These are phyloP conservation scores for Archilochus colubris DNA, from an alignment of 2,113 vertebrate species.

Conservation along the genomic window DNA sequence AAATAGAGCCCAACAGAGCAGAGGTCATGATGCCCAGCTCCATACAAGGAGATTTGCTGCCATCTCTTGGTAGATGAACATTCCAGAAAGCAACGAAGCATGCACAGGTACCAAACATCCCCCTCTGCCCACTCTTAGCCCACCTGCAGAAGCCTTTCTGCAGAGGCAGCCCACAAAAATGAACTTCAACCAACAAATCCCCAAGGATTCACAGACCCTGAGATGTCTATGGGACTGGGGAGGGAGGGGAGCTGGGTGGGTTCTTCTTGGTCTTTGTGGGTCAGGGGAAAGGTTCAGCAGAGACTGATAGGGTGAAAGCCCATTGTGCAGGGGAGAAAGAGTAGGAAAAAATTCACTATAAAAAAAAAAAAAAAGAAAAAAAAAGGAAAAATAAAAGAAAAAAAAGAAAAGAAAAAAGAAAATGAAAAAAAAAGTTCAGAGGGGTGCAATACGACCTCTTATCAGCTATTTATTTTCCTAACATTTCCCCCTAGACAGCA, in stretches of 20 bases:
- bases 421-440: fast-evolving
- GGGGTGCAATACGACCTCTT: background rate
- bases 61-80: slow-evolving; percentile 46
- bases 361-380: too few relatives aligned
- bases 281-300: too few relatives aligned
- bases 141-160: background rate
- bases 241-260: background rate
- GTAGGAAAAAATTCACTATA: background rate
- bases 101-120: fast-evolving
- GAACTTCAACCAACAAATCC: fast-evolving
- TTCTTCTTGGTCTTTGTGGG: background rate
- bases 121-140: background rate
- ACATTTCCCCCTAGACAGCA: fast-evolving
- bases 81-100: background rate
- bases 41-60: slow-evolving; percentile 34
- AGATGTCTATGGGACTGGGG: fast-evolving
- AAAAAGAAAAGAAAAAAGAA: too few relatives aligned
- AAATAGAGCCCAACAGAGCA: background rate
- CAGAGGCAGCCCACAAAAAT: background rate
- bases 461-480: background rate
- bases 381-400: too few relatives aligned
- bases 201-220: background rate
- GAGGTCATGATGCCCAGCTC: background rate
- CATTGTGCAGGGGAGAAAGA: background rate
- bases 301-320: background rate